A percentile compares a stretch with the other conserved stretches of the same genome.
phyloP scores from a whole-genome alignment of 1,140 invertebrate species.

The Drosophila kepulauana region DNA sequence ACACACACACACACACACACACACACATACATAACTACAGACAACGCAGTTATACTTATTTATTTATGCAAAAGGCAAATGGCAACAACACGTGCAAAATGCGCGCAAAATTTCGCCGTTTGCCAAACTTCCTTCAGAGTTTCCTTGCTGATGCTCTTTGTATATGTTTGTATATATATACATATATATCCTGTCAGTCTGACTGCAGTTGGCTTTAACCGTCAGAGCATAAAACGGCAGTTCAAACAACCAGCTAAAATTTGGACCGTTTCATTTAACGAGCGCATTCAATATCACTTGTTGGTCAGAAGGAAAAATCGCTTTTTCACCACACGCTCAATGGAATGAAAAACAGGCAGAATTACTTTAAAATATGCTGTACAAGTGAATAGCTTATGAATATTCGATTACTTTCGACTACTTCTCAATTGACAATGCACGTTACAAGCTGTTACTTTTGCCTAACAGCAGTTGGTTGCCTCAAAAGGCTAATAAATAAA shows the following conservation, averaged over 20 bases:
- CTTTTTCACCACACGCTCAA: slow-evolving; percentile 8
- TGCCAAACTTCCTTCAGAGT: slow-evolving; percentile 14
- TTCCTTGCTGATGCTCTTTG: slow-evolving; percentile 6
- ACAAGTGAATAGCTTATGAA: slow-evolving; percentile 45
- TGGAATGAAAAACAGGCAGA: slow-evolving; percentile 24
- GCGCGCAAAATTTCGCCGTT: slow-evolving; percentile 56
- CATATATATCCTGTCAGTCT: slow-evolving; percentile 25
- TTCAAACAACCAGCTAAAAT: slow-evolving; percentile 11
- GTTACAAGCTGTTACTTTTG: slow-evolving; percentile 1
- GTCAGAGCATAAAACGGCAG: not conserved
- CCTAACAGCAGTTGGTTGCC: not conserved
- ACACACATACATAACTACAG: slow-evolving; percentile 12
- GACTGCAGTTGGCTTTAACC: slow-evolving; percentile 25
- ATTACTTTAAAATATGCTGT: slow-evolving; percentile 29
- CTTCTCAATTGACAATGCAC: slow-evolving; percentile 6
- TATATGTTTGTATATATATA: too few relatives aligned
- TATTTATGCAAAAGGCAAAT: slow-evolving; percentile 64
- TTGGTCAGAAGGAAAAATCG: slow-evolving; percentile 33
- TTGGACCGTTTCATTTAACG: slow-evolving; percentile 40
- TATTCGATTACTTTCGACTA: slow-evolving; percentile 21
- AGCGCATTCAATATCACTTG: slow-evolving; percentile 62
- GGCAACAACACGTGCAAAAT: slow-evolving; percentile 63
- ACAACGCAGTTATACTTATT: slow-evolving; percentile 58
- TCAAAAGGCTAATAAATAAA: not conserved
- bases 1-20: slow-evolving; percentile 22